Percentiles rank a stretch among this genome's conserved stretches.
These are phyloP conservation scores for Spilarctia lutea DNA, from an alignment of 2,888 invertebrate genomes.

Conservation along the genomic window DNA sequence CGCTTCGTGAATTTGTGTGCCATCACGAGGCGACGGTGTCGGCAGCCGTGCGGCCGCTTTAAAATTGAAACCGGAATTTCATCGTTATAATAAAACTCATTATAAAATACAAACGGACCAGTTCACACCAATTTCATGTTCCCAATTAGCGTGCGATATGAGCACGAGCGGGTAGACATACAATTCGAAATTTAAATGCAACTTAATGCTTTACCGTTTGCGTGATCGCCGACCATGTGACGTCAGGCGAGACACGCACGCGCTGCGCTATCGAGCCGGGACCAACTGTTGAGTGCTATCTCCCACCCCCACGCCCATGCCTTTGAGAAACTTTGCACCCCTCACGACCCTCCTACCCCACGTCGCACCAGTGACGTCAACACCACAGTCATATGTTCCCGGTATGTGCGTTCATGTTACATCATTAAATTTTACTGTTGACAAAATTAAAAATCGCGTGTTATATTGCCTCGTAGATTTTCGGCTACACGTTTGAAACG, in stretches of 20 bases:
- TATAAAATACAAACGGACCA: conserved; percentile 52
- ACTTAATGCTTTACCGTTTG: conserved; percentile 41
- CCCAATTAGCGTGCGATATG: conserved; percentile 56
- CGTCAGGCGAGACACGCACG: conserved; percentile 73
- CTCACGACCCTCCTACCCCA: conserved; percentile 52
- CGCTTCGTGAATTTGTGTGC: conserved; percentile 42
- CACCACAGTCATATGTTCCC: conserved; percentile 60
- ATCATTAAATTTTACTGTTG: conserved; percentile 59
- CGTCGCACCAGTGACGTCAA: conserved; percentile 71
- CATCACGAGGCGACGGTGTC: conserved; percentile 23
- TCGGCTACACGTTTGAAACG: conserved; percentile 14
- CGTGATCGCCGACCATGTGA: conserved; percentile 67
- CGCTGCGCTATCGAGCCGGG: conserved; percentile 77
- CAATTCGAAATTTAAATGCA: conserved; percentile 32
- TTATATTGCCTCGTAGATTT: conserved; percentile 38
- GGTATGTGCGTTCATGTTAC: conserved; percentile 57
- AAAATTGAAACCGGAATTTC: conserved; percentile 57
- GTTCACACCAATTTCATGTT: conserved; percentile 58
- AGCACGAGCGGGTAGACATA: conserved; percentile 28
- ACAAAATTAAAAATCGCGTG: conserved; percentile 54
- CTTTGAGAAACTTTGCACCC: conserved; percentile 55
- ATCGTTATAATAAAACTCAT: conserved; percentile 57
- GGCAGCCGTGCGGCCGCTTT: conserved; percentile 29
- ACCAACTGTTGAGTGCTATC: conserved; percentile 83
- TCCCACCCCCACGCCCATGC: conserved; percentile 55